Conservation (phyloP, 2,113 vertebrate genomes). For the Panthera uncia region DNA sequence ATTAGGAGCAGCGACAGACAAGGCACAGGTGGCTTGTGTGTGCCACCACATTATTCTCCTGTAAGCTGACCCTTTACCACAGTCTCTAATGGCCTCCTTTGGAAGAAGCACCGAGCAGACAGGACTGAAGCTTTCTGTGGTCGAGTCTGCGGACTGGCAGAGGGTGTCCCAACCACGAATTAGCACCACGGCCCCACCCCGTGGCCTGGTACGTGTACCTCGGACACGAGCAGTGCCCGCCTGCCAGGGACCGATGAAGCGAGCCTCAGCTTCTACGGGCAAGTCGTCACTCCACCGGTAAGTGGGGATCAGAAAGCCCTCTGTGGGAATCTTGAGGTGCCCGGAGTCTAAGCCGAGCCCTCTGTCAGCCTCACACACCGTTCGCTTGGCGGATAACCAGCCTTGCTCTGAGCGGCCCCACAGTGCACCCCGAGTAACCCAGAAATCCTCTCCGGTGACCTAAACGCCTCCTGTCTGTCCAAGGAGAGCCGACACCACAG, state of each 20-base stretch:
- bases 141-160: background rate
- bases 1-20: background rate
- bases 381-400: accelerated
- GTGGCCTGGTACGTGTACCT: accelerated
- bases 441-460: accelerated
- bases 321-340: background rate
- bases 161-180: no score
- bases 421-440: accelerated
- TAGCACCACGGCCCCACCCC: no score
- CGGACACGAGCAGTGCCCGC: accelerated
- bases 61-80: background rate
- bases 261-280: background rate
- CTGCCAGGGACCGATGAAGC: accelerated
- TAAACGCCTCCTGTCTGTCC: accelerated
- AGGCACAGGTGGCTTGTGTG: background rate
- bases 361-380: accelerated
- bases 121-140: accelerated
- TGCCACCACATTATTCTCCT: background rate
- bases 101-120: slow-evolving; percentile 20
- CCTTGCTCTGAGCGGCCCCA: accelerated
- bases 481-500: accelerated
- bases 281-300: accelerated
- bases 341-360: background rate
- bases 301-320: background rate
- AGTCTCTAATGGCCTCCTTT: background rate